Evolutionary conservation across 1,140 invertebrate genomes (phyloP).

Genomic region (Heliconius hermathena): DNA sequence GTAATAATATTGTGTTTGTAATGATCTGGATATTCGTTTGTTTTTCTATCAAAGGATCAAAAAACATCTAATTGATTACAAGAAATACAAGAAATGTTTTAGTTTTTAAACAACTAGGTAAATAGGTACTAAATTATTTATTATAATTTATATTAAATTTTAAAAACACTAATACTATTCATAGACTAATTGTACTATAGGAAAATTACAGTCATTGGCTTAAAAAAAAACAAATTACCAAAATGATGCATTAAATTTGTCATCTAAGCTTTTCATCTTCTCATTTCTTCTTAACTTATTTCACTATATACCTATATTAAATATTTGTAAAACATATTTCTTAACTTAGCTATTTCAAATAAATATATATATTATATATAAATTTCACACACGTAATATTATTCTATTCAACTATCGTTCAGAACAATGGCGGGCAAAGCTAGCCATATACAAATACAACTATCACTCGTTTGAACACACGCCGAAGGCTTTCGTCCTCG

Average conservation of each 20-base stretch:
- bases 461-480: slow-evolving; percentile 34
- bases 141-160: no score
- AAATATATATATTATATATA: background rate
- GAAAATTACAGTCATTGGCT: background rate
- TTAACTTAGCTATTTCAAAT: background rate
- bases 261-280: background rate
- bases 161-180: no score
- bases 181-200: no score
- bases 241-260: background rate
- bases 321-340: background rate
- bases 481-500: slow-evolving; percentile 23
- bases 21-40: background rate
- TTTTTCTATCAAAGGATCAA: background rate
- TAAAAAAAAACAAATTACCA: background rate
- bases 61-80: no score
- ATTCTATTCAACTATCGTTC: background rate
- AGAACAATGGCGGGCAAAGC: slow-evolving; percentile 10
- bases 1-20: background rate
- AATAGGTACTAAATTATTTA: background rate
- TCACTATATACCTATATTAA: background rate
- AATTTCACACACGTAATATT: slow-evolving; percentile 1
- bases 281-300: background rate
- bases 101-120: background rate
- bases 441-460: slow-evolving; percentile 23
- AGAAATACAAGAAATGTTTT: no score